Evolutionary conservation across 2,888 invertebrate species (phyloP).

Genomic region (Oscheius myriophilus): DNA sequence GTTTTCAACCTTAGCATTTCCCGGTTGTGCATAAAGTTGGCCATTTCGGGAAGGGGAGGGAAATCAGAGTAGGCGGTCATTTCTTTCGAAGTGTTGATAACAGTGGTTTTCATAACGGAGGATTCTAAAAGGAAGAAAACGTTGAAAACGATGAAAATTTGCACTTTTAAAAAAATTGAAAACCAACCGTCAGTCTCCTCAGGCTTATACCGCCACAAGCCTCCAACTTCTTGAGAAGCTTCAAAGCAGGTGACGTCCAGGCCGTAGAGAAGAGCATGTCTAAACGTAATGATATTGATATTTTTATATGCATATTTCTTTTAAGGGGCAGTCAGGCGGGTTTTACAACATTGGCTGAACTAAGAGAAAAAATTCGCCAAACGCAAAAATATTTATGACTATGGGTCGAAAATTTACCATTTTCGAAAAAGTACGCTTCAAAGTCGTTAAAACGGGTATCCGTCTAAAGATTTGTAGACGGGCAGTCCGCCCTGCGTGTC

Average conservation of each 20-base stretch:
- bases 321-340: no score
- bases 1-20: slow-evolving; percentile 40
- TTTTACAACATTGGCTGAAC: no score
- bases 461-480: no score
- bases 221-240: slow-evolving; percentile 68
- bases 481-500: no score
- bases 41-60: slow-evolving; percentile 70
- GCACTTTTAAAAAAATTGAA: no score
- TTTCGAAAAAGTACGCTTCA: no score
- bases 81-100: slow-evolving; percentile 72
- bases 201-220: slow-evolving; percentile 69
- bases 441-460: no score
- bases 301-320: no score
- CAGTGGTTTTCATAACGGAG: slow-evolving; percentile 71
- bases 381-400: no score
- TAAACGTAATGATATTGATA: slow-evolving; percentile 16
- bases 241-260: slow-evolving; percentile 71
- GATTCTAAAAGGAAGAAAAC: slow-evolving; percentile 57
- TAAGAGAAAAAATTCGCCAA: no score
- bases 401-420: no score
- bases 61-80: slow-evolving; percentile 72
- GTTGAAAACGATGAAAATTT: no score
- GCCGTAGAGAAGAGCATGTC: slow-evolving; percentile 61
- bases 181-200: slow-evolving; percentile 37
- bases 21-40: slow-evolving; percentile 58